Evolutionary conservation across 2,888 invertebrate species (phyloP).

Genomic region (Hypolimnas misippus): DNA sequence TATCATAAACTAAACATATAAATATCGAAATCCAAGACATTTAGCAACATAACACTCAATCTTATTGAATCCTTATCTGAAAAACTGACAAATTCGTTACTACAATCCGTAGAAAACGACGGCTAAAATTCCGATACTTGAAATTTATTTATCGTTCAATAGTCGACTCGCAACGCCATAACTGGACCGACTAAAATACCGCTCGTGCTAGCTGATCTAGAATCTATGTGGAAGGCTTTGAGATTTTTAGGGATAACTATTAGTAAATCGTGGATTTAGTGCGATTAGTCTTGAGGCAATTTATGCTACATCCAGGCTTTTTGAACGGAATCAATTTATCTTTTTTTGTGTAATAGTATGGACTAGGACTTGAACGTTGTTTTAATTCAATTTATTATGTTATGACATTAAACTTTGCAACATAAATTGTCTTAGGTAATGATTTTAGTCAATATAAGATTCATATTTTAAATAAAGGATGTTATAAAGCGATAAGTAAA

Average conservation of each 20-base stretch:
- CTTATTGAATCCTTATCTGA: neutral
- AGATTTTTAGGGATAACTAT: neutral
- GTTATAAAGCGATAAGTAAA: no score
- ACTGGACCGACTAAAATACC: slow-evolving; percentile 60
- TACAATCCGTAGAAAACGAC: neutral
- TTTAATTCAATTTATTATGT: no score
- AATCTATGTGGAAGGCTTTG: slow-evolving; percentile 21
- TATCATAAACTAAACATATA: neutral
- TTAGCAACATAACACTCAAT: neutral
- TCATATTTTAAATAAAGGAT: no score
- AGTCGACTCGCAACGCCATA: slow-evolving; percentile 67
- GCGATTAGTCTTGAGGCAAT: no score
- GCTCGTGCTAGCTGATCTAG: slow-evolving; percentile 11
- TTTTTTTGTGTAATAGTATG: no score
- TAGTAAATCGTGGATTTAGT: neutral
- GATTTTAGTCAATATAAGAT: no score
- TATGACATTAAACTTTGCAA: no score
- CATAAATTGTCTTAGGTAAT: no score
- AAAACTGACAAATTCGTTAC: neutral
- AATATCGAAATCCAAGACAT: neutral
- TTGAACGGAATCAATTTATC: no score
- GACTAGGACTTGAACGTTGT: no score
- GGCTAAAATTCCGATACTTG: slow-evolving; percentile 28
- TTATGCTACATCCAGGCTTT: no score
- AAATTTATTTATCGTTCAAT: slow-evolving; percentile 62